phyloP scores from a whole-genome alignment of 2,113 vertebrate genomes.

The Pavo muticus region DNA sequence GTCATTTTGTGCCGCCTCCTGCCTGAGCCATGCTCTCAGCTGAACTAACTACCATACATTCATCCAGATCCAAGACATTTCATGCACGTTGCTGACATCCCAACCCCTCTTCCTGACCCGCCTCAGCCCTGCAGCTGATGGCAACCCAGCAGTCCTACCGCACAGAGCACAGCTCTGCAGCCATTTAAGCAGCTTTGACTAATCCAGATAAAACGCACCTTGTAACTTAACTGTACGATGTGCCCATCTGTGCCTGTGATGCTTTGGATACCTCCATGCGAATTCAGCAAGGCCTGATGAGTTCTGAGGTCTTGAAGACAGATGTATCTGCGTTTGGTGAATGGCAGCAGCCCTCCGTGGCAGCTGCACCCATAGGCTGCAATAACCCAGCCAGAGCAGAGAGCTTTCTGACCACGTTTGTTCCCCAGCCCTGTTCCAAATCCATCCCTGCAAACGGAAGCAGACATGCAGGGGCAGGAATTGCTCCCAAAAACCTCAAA shows the following conservation, averaged over 20 bases:
- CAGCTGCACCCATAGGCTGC: not conserved
- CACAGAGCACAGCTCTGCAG: not conserved
- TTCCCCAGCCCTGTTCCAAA: not conserved
- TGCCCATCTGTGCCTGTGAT: not conserved
- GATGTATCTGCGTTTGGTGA: not conserved
- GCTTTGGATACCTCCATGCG: not conserved
- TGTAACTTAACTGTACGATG: not conserved
- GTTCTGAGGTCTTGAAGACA: not conserved
- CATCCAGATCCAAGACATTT: not conserved
- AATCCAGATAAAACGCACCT: not conserved
- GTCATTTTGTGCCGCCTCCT: no score
- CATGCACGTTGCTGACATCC: not conserved
- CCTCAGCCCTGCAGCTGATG: not conserved
- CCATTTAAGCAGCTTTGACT: not conserved
- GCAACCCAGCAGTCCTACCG: no score
- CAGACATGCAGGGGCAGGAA: not conserved
- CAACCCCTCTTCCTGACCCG: not conserved
- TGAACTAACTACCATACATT: no score
- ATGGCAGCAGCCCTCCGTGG: not conserved
- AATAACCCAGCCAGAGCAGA: not conserved
- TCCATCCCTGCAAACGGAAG: not conserved
- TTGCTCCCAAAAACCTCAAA: not conserved
- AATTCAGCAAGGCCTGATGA: not conserved
- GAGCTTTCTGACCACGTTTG: not conserved
- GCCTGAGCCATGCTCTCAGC: not conserved